Evolutionary conservation across 2,113 vertebrate species (phyloP).

Genomic region (Poeciliopsis retropinna): DNA sequence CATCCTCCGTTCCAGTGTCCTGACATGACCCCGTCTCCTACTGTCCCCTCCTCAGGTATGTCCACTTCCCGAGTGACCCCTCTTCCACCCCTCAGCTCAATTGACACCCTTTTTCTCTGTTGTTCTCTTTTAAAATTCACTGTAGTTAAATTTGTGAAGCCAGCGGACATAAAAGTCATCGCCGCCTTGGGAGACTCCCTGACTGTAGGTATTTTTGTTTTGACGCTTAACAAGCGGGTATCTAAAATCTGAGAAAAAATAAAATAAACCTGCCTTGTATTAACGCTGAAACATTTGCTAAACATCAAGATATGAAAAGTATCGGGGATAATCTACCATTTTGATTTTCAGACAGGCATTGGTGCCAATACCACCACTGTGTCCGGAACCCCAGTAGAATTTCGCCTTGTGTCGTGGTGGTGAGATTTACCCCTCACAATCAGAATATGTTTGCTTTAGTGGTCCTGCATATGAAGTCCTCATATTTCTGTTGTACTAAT

Average conservation of each 20-base stretch:
- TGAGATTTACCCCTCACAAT: conserved; percentile 20
- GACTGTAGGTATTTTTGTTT: conserved; percentile 81
- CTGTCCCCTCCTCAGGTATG: conserved; percentile 80
- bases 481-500: not conserved
- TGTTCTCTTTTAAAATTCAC: not conserved
- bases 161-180: conserved; percentile 89
- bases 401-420: conserved; percentile 83
- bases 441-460: not conserved
- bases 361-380: conserved; percentile 82
- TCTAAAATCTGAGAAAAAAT: too few species aligned
- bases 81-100: not conserved
- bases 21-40: conserved; percentile 79
- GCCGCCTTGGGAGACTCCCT: conserved; percentile 92
- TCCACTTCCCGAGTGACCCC: not conserved
- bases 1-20: conserved; percentile 75
- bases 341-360: conserved; percentile 74
- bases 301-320: not conserved
- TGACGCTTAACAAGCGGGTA: not conserved
- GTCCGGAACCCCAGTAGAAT: conserved; percentile 80
- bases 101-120: not conserved
- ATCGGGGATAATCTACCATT: too few species aligned
- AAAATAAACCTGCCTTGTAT: too few species aligned
- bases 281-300: not conserved
- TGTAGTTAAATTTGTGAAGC: conserved; percentile 88
- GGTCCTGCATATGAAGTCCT: not conserved